Evolutionary conservation across 2,113 vertebrate species (phyloP).

Genomic region (Psittacus erithacus): DNA sequence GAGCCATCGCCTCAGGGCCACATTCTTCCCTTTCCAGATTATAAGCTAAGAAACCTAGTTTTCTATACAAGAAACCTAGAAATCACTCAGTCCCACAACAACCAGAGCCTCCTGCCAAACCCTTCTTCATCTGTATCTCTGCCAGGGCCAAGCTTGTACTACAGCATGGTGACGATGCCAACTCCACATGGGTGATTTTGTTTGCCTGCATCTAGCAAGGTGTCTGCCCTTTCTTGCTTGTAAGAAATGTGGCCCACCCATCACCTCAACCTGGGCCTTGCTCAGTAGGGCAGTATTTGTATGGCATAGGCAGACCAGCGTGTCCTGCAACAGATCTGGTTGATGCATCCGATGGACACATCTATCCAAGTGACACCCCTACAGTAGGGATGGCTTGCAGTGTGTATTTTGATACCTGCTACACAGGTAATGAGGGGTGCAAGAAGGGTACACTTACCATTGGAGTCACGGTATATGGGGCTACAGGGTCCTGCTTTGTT

Average conservation of each 20-base stretch:
- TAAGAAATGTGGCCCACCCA: not conserved
- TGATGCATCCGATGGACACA: not conserved
- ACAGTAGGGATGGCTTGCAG: not conserved
- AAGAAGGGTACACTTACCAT: not conserved
- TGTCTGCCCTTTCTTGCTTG: not conserved
- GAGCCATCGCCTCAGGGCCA: not conserved
- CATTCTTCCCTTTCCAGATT: not conserved
- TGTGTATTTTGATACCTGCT: not conserved
- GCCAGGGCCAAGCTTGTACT: not conserved
- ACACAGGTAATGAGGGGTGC: not conserved
- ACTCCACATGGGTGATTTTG: not conserved
- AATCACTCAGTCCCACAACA: not conserved
- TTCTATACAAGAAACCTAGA: not conserved
- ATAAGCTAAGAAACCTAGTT: not conserved
- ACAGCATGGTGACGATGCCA: not conserved
- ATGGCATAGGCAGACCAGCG: not conserved
- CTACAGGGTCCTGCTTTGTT: not conserved
- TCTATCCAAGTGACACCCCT: not conserved
- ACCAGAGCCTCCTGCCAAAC: not conserved
- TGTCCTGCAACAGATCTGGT: not conserved
- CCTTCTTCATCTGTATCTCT: not conserved
- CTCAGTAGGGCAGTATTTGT: fast-evolving
- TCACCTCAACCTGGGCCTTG: not conserved
- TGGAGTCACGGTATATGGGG: not conserved
- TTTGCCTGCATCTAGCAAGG: not conserved